phyloP scores from a whole-genome alignment of 2,113 vertebrate genomes.

The Otis tarda region DNA sequence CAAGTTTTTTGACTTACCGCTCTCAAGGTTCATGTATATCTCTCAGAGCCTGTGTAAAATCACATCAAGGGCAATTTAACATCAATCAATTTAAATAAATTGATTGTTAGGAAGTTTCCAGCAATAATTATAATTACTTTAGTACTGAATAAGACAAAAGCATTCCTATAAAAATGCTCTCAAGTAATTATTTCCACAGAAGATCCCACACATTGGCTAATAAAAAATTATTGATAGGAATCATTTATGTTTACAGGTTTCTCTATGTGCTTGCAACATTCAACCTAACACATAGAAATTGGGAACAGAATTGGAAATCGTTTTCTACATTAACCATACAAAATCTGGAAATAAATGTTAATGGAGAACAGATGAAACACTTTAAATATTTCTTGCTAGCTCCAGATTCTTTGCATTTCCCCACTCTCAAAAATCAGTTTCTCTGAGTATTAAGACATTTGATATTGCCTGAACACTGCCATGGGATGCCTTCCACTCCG shows the following conservation, averaged over 20 bases:
- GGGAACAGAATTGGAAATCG: background rate
- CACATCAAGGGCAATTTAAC: background rate
- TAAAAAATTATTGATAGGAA: background rate
- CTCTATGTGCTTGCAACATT: background rate
- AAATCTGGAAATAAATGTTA: background rate
- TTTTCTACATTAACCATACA: background rate
- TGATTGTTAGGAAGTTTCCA: background rate
- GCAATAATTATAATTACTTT: constrained; percentile 45
- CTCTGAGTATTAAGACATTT: background rate
- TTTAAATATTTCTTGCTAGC: background rate
- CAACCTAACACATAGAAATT: background rate
- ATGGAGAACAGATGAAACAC: background rate
- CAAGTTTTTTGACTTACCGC: background rate
- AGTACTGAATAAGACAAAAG: constrained; percentile 12
- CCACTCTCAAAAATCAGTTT: background rate
- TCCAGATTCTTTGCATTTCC: background rate
- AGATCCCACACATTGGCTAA: background rate
- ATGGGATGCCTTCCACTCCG: background rate
- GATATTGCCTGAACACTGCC: background rate
- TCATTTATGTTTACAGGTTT: background rate
- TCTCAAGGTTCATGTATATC: background rate
- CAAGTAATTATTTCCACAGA: constrained; percentile 2
- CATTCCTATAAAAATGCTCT: constrained; percentile 13
- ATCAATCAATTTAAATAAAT: background rate
- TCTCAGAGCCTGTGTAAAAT: background rate